Percentiles rank a stretch among this genome's conserved stretches.
phyloP scores from a whole-genome alignment of 37 sponge, comb jelly and placozoan genomes.

The Halisarca cf. caerulea region DNA sequence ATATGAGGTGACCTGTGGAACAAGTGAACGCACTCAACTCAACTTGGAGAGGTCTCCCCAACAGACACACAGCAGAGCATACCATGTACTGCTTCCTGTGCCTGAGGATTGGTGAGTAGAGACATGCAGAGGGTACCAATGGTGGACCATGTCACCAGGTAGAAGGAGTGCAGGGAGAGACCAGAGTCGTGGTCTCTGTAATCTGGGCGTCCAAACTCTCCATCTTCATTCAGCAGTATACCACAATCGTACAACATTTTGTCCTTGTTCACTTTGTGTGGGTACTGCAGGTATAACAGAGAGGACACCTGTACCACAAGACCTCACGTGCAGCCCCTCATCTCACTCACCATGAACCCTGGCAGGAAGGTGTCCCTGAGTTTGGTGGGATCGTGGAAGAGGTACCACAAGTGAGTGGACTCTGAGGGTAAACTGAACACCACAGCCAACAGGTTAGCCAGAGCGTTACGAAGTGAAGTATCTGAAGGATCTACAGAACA shows the following conservation, averaged over 20 bases:
- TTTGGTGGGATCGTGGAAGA: constrained; percentile 58
- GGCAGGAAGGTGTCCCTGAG: constrained; percentile 71
- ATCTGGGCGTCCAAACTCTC: constrained; percentile 76
- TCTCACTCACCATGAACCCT: constrained; percentile 73
- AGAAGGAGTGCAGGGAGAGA: constrained; percentile 84
- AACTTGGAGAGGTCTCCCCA: too few species aligned
- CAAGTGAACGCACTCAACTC: not conserved
- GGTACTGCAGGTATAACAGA: constrained; percentile 45
- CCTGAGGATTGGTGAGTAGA: constrained; percentile 69
- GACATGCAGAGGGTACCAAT: constrained; percentile 78
- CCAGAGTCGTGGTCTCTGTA: constrained; percentile 67
- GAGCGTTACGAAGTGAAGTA: constrained; percentile 60
- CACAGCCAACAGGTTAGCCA: constrained; percentile 77
- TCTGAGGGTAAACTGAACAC: constrained; percentile 62
- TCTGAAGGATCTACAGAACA: constrained; percentile 69
- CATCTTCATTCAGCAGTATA: constrained; percentile 68
- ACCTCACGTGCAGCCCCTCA: too few species aligned
- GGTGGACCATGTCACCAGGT: constrained; percentile 80
- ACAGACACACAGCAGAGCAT: not conserved
- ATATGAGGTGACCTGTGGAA: constrained; percentile 47
- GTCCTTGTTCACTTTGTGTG: constrained; percentile 46
- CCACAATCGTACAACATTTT: constrained; percentile 17
- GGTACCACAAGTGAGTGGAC: constrained; percentile 79
- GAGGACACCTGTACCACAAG: too few species aligned
- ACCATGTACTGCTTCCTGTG: constrained; percentile 55